phyloP scores from a whole-genome alignment of 2,888 invertebrate species.

The Parnassius smintheus region DNA sequence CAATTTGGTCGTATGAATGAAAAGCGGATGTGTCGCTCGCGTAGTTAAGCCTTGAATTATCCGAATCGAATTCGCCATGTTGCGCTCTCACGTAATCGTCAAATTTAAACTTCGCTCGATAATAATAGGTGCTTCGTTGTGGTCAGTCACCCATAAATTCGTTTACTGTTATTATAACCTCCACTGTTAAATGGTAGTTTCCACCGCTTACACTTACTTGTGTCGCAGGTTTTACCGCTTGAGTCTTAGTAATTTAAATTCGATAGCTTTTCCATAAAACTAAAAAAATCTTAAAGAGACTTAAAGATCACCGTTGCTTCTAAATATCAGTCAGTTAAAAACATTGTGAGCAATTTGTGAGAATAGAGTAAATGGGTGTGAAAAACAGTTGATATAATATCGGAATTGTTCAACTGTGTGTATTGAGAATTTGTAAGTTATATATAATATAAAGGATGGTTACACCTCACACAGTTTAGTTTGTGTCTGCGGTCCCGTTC shows the following conservation, averaged over 20 bases:
- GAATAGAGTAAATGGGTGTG: slow-evolving; percentile 17
- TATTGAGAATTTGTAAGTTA: slow-evolving; percentile 49
- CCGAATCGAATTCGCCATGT: slow-evolving; percentile 62
- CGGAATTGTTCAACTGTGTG: slow-evolving; percentile 15
- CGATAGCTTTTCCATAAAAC: too few species aligned
- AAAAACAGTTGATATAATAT: slow-evolving; percentile 3
- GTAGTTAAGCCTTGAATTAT: slow-evolving; percentile 68
- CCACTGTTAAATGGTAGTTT: too few species aligned
- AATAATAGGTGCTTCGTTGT: slow-evolving; percentile 23
- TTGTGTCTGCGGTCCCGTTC: slow-evolving; percentile 55
- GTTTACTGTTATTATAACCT: not conserved
- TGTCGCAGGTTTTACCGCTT: too few species aligned
- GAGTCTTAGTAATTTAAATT: too few species aligned
- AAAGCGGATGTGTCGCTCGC: slow-evolving; percentile 64
- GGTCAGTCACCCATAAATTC: slow-evolving; percentile 6
- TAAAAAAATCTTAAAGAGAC: too few species aligned
- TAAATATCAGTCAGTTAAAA: too few species aligned
- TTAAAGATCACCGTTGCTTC: too few species aligned
- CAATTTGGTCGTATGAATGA: slow-evolving; percentile 49
- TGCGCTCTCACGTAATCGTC: slow-evolving; percentile 40
- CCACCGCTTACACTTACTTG: too few species aligned
- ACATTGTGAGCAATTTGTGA: not conserved
- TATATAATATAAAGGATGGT: slow-evolving; percentile 62
- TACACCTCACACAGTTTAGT: slow-evolving; percentile 72
- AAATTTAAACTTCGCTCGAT: slow-evolving; percentile 44